Base-by-base conservation (phyloP, 2,113 vertebrate genomes). In the Mus spicilegus region DNA sequence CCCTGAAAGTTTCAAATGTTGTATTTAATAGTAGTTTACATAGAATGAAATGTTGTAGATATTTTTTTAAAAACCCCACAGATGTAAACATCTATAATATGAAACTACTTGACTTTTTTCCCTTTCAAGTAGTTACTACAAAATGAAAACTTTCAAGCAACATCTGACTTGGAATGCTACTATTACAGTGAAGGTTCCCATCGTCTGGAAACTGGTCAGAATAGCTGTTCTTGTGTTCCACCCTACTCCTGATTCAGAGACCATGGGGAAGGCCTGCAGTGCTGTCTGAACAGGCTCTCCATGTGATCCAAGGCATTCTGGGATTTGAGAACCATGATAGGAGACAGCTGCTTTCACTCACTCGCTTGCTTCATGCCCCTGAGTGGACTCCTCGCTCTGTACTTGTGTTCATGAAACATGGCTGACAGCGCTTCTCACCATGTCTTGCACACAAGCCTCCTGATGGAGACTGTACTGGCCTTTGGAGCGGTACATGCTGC, bases 321-420 rank as follows among this genome's bases (percentile, higher is more conserved):
- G 67, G 5, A 42, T 69, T 26, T 54, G 91, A 73, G 72, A 39
- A 11, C 58, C 33, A 8, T 2, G 76, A 2, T 6, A 2, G 16
- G 14, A 7, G 58, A 58, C 26, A 26, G 10, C 56, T n/a, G 49
- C 46, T 39, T 17, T 63, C 33, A 42, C 39, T 76, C 42, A 17
- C 20, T 61, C 12, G 9, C 51, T 2, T 0, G 0, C 33, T 46
- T 58, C 8, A 0, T 67, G 22, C 77, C 10, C 8, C 12, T 28
- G 36, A 24, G 65, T 63, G 67, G 49, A 30, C 6, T 14, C 24
- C 16, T 16, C 56, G 12, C 61, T 89, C 51, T 67, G 1, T 39
- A 2, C 24, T 42, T 26, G 0, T 72, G 3, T 51, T 67, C 26
- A 22, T 89, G 80, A 72, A 69, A 49, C 5, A 19, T 9, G n/a